Conservation (phyloP, 2,113 vertebrate species). For the Pelusios castaneus region DNA sequence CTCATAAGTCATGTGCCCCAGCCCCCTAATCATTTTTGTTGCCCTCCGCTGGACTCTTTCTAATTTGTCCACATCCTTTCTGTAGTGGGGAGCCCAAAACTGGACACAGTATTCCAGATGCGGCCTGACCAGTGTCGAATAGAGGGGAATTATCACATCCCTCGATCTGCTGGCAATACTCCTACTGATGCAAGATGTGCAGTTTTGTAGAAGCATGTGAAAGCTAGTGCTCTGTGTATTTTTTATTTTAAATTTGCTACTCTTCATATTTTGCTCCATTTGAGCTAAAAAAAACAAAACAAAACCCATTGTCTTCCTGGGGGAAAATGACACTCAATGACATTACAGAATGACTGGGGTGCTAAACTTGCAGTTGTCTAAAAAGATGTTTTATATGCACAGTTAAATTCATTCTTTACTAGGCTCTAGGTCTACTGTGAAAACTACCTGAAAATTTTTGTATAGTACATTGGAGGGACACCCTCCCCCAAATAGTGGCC, state of each 20-base stretch:
- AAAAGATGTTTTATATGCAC: not conserved
- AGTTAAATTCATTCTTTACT: constrained; percentile 21
- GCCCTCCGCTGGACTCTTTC: too few relatives aligned
- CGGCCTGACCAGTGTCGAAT: too few relatives aligned
- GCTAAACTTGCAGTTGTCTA: constrained; percentile 27
- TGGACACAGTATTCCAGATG: too few relatives aligned
- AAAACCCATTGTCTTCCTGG: constrained; percentile 30
- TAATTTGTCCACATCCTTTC: too few relatives aligned
- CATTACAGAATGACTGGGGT: constrained; percentile 57
- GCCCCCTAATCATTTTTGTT: too few relatives aligned
- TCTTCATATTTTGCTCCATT: constrained; percentile 18
- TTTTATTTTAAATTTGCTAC: not conserved
- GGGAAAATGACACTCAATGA: constrained; percentile 35
- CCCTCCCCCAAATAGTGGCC: not conserved
- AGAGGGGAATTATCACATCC: too few relatives aligned
- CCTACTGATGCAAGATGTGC: too few relatives aligned
- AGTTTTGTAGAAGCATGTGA: not conserved
- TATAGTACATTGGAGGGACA: not conserved
- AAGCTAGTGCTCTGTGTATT: not conserved
- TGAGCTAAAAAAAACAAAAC: constrained; percentile 29
- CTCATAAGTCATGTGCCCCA: too few relatives aligned
- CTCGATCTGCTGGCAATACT: too few relatives aligned
- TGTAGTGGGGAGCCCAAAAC: too few relatives aligned
- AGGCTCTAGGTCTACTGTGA: not conserved
- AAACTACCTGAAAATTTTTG: constrained; percentile 19